These are phyloP conservation scores for Danio aesculapii DNA, from an alignment of 2,797 vertebrate genomes.

Conservation along the genomic window DNA sequence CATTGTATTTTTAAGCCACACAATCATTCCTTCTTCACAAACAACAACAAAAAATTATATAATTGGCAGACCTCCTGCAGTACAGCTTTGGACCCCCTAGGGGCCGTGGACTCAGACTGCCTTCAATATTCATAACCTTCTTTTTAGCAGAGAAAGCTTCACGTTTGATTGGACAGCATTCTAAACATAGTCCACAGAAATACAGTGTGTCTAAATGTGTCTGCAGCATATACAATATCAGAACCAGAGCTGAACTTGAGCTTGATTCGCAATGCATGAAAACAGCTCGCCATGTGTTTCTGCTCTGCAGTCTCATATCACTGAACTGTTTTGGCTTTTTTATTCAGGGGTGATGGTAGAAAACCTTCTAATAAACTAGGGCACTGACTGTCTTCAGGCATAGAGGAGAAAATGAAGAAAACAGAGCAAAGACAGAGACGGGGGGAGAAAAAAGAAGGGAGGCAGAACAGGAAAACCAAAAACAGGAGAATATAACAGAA, in stretches of 20 bases:
- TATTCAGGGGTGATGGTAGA: constrained; percentile 63
- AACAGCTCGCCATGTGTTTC: constrained; percentile 16
- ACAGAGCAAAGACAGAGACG: constrained; percentile 31
- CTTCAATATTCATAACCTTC: constrained; percentile 4
- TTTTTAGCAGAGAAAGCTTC: background rate
- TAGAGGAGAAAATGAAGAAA: constrained; percentile 41
- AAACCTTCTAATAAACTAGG: constrained; percentile 76
- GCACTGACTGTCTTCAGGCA: constrained; percentile 73
- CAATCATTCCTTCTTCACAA: background rate
- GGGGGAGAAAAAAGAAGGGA: constrained; percentile 55
- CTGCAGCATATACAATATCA: background rate
- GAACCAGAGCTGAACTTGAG: constrained; percentile 29
- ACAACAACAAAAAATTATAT: background rate
- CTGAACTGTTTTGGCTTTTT: constrained; percentile 61
- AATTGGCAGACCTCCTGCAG: constrained; percentile 2
- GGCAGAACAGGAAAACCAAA: background rate
- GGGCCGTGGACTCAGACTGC: background rate
- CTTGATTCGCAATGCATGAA: constrained; percentile 27
- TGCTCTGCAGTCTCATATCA: constrained; percentile 52
- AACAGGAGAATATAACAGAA: constrained; percentile 15
- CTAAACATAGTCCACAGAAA: background rate
- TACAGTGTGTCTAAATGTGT: background rate
- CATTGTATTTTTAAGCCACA: background rate
- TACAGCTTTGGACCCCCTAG: background rate
- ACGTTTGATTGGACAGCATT: constrained; percentile 1